Evolutionary conservation across 2,888 invertebrate species (phyloP), one percentile per base, ranked within the genome.

Genomic region (Gymnosoma rotundatum): DNA sequence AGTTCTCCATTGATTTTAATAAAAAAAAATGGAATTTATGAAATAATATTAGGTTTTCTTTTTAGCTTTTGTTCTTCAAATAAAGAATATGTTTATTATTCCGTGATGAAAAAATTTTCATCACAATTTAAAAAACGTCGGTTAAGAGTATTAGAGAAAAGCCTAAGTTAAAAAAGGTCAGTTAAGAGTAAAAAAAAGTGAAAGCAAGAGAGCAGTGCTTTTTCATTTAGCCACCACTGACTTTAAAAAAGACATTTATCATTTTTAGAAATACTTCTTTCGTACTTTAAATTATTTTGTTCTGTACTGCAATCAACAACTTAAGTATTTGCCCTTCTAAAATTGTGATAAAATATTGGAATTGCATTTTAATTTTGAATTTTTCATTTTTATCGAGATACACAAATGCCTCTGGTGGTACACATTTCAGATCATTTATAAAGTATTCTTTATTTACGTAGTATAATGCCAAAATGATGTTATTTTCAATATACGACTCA

Each of bases 401-500:
- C 48, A 48, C 16, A 48, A 48, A 48, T 48, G 48, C 48, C 48
- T 48, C 48, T 14, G 48, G 12, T 48, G 48, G 14, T 48, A 1
- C 48, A 14, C 6, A 48, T 52, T 20, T 52, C 52, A 18, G 52
- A 52, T 20, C 18, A 18, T 52, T 52, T 52, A 52, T 18, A 20
- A 42, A 8, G 9, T 42, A 52, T 52, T 52, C 52, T 52, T 52
- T 5, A 52, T 52, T 52, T 52, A 7, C 20, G 52, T 52, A 52
- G 52, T 52, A 52, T 52, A 9, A 20, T 20, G 52, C 52, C 52
- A 52, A 20, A 52, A 52, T 52, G 52, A 52, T 52, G 52, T 52
- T 52, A 52, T 52, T 52, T 52, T 52, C 52, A 52, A 52, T 52
- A 52, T 20, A 52, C 16, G n/a, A n/a, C 8, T 6, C 16, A 50